These are phyloP conservation scores for Triplophysa dalaica DNA, from an alignment of 2,113 vertebrate species.

Conservation along the genomic window DNA sequence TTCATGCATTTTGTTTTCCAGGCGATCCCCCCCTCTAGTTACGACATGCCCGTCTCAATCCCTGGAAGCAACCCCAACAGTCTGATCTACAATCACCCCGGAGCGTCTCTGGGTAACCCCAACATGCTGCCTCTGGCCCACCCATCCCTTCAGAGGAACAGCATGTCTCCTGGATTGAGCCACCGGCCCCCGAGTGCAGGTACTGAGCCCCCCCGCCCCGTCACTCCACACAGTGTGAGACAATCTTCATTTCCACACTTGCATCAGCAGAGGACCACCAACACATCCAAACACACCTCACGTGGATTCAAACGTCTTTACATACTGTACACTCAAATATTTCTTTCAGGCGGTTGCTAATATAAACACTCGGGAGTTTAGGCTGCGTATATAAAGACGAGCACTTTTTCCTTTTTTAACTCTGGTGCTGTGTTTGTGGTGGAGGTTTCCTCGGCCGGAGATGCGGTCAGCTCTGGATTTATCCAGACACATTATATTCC, in stretches of 20 bases:
- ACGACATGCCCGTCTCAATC: constrained; percentile 92
- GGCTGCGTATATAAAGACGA: constrained; percentile 7
- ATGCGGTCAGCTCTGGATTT: constrained; percentile 25
- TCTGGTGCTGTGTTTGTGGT: constrained; percentile 21
- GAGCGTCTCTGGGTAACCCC: constrained; percentile 83
- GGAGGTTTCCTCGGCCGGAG: constrained; percentile 36
- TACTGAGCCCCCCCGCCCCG: constrained; percentile 28
- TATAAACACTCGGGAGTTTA: constrained; percentile 30
- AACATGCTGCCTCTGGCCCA: constrained; percentile 89
- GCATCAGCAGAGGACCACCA: constrained; percentile 23
- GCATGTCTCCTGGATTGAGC: constrained; percentile 87
- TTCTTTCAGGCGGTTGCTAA: constrained; percentile 11
- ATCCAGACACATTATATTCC: constrained; percentile 31
- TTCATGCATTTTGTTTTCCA: constrained; percentile 62
- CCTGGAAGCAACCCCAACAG: constrained; percentile 83
- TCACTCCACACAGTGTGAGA: not conserved
- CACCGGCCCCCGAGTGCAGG: constrained; percentile 89
- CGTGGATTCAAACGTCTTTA: constrained; percentile 34
- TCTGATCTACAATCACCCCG: constrained; percentile 89
- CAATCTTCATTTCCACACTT: not conserved
- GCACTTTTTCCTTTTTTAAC: constrained; percentile 20
- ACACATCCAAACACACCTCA: constrained; percentile 5
- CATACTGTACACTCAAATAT: constrained; percentile 14
- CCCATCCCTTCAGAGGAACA: constrained; percentile 90
- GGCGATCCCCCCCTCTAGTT: constrained; percentile 90